Evolutionary conservation across 2,113 vertebrate genomes (phyloP), one percentile per base, ranked within the genome.

Genomic region (Calonectris borealis): DNA sequence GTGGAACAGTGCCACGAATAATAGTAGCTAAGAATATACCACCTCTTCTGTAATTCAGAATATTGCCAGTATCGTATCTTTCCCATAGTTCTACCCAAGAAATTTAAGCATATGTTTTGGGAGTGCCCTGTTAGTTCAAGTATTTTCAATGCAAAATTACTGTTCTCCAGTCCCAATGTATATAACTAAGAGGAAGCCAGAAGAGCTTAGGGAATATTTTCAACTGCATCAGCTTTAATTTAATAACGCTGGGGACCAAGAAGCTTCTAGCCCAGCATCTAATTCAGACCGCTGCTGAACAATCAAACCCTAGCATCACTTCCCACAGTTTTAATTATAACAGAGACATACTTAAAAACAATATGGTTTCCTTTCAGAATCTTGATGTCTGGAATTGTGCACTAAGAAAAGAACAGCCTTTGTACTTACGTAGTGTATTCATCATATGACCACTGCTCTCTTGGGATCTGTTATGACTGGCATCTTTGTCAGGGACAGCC

Each of bases 391-490:
- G 94, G 95, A 93, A 88, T 76, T 19, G 34, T 58, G 70, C 79
- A 92, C 93, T 91, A 93, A 94, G 95, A 95, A 78, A 92, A 88
- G 80, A 95, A 93, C 65, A 75, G 83, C 82, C 93, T 91, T 51
- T 95, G 78, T 96, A 99, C 99, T 99, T 97, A 99, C 99, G 98
- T 95, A 99, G 98, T 44, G 99, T 99, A 98, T 98, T 99, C 97
- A 99, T 99, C 96, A 99, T 97, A 94, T 98, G 98, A 80, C 97
- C 98, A 72, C 97, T 96, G 57, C 95, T 96, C 90, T 99, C 98
- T 82, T 98, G 98, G 76, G 97, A 95, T 89, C 96, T 98, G 79
- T 96, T 96, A 96, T 94, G 97, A 95, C 95, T 61, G 73, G 83
- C 77, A 89, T 98, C 97, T 75, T 73, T 73, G 87, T 98, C 96